Conservation (phyloP, 1,140 invertebrate genomes). For the Aphidius ervi region DNA sequence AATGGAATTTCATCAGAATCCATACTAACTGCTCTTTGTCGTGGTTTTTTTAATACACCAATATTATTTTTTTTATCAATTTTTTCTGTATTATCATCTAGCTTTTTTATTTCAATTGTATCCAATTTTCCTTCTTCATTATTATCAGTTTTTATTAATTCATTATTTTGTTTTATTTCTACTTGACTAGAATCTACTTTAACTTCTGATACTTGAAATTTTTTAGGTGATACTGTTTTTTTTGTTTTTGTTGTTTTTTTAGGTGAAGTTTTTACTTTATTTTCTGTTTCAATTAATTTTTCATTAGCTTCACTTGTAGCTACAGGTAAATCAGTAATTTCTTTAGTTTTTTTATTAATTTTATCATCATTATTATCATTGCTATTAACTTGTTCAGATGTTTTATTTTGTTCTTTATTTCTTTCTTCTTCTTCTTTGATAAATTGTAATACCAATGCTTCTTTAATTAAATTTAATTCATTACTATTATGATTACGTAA, state of each 20-base stretch:
- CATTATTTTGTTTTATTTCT: not conserved
- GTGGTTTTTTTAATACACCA: slow-evolving; percentile 32
- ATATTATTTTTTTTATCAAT: slow-evolving; percentile 34
- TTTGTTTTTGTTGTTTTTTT: slow-evolving; percentile 35
- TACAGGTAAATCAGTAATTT: slow-evolving; percentile 26
- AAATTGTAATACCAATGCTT: not conserved
- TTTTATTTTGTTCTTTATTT: slow-evolving; percentile 41
- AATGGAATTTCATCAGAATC: slow-evolving; percentile 33
- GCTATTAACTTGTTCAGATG: slow-evolving; percentile 20
- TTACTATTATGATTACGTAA: slow-evolving; percentile 30
- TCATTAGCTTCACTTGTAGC: slow-evolving; percentile 21
- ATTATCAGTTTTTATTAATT: slow-evolving; percentile 17
- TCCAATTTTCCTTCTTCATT: slow-evolving; percentile 5
- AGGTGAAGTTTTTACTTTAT: slow-evolving; percentile 22
- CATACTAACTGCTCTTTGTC: slow-evolving; percentile 38
- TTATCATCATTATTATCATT: slow-evolving; percentile 31
- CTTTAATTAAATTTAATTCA: slow-evolving; percentile 10
- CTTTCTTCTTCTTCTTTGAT: slow-evolving; percentile 34
- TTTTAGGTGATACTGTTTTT: slow-evolving; percentile 28
- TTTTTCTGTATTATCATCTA: slow-evolving; percentile 39
- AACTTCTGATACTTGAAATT: not conserved
- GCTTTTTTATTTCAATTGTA: slow-evolving; percentile 25
- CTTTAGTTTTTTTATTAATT: slow-evolving; percentile 6
- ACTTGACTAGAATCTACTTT: slow-evolving; percentile 32
- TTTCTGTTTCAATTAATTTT: slow-evolving; percentile 19